phyloP scores from a whole-genome alignment of 2,113 vertebrate species.

The Galemys pyrenaicus region DNA sequence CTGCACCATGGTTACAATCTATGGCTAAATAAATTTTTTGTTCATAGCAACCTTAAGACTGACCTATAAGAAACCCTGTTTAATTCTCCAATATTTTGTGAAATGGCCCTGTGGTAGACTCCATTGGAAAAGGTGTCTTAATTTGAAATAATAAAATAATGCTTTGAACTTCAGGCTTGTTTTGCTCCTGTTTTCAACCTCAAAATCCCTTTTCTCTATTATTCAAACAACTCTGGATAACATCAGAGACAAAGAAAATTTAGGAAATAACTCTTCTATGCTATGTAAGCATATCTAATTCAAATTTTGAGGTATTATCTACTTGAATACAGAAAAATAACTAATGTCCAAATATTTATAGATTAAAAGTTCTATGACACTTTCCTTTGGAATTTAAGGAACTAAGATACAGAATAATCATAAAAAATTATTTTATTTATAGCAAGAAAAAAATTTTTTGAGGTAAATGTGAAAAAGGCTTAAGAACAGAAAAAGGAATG shows the following conservation, averaged over 20 bases:
- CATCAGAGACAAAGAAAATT: neutral
- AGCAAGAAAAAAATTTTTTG: neutral
- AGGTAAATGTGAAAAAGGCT: neutral
- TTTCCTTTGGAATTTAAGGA: constrained; percentile 17
- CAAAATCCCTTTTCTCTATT: neutral
- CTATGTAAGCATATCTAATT: neutral
- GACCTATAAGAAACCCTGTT: neutral
- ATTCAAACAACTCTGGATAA: neutral
- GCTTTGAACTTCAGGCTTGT: neutral
- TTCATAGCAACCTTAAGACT: neutral
- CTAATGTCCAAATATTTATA: neutral
- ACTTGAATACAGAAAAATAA: neutral
- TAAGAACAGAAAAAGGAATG: neutral
- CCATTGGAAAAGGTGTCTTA: neutral
- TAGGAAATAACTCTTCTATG: neutral
- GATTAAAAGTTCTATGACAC: neutral
- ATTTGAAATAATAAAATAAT: constrained; percentile 3
- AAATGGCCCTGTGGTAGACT: neutral
- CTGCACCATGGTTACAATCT: neutral
- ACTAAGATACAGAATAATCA: neutral
- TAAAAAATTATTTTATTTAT: neutral
- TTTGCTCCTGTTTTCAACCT: neutral
- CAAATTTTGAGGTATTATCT: neutral
- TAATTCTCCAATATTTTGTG: neutral
- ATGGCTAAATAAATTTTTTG: neutral